Evolutionary conservation across 1,140 invertebrate genomes (phyloP), one percentile per base, ranked within the genome.

Genomic region (Ericerus pela): DNA sequence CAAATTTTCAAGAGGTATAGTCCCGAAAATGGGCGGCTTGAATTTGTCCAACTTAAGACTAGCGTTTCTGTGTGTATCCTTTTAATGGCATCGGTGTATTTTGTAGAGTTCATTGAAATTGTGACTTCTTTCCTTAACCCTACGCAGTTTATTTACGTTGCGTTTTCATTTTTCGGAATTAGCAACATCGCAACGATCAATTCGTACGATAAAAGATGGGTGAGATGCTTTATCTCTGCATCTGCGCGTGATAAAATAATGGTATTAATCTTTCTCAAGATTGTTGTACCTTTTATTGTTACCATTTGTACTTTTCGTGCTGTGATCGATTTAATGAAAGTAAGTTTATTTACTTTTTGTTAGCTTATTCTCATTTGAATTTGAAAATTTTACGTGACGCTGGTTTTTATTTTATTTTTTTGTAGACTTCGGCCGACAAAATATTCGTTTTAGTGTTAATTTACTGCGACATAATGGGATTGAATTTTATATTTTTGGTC

Each of bases 181-280:
- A 94, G 94, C n/a, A 98, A 98, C 68, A 90, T 96, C 67, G 93
- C 92, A 11, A 96, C 92, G 54, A 70, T 93, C 12, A 92, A 88
- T 68, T 90, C 90, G 20, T 98, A 97, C 68, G 91, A 97, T 75
- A 87, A 92, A 2, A 79, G 81, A 61, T 90, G 90, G 72, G 85
- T 92, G 12, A 79, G 83, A 57, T 86, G 88, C 65, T 97, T 95
- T 64, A 72, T 96, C 1, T 88, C 88, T 2, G 79, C 92, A 4
- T 97, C 96, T 69, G 85, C 82, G 54, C 94, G 94, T 0, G 96
- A 93, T 67, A 69, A 85, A 20, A 97, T 97, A 79, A 84, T 82
- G 55, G 71, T 73, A 6, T 71, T 97, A 2, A 84, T 98, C 64
- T 65, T 97, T 28, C 67, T 88, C 18, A 97, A 97, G 74, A 83